Base-by-base conservation (phyloP, 1,140 invertebrate species). In the Drosophila asahinai region DNA sequence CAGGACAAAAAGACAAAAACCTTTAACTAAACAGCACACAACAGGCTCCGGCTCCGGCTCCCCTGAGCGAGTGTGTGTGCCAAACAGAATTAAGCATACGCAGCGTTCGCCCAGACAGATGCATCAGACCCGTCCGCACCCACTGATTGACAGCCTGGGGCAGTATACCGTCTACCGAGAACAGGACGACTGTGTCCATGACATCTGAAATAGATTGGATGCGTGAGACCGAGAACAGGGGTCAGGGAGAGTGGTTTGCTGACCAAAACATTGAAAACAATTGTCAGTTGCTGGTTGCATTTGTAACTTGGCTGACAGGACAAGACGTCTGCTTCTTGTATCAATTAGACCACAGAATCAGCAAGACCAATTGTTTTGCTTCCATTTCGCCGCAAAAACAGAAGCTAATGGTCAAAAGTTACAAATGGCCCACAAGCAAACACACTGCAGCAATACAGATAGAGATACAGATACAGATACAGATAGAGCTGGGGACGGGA, bases 251-350 rank as follows among this genome's bases (percentile, higher is more conserved):
- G 25, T 38, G 25, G 58, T 45, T 17, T 36, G 27, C 68, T 89
- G 86, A 89, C 86, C 86, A 62, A 83, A 90, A 73, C 71, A 90
- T 81, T 70, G 81, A 86, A 84, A 90, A 89, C 86, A 81, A 89
- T 90, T 90, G 86, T 89, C 81, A 90, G 67, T 59, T 84, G 73
- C 80, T 83, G 65, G 74, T 54, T 89, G 70, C 86, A 90, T 68
- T 86, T 79, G 74, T 62, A 90, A 79, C 81, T 79, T 86, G 80
- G 52, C 75, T 81, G 77, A 61, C 80, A 60, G 49, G 62, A 83
- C 65, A 83, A 80, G 64, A 42, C 54, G 78, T 73, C 49, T 82
- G 52, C 48, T 38, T 57, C 64, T 65, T 87, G 86, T 87, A 84
- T 87, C 84, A 87, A 87, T 87, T 87, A 87, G 81, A 89, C 83